phyloP scores from a whole-genome alignment of 2,113 vertebrate species.

The Lynx canadensis region DNA sequence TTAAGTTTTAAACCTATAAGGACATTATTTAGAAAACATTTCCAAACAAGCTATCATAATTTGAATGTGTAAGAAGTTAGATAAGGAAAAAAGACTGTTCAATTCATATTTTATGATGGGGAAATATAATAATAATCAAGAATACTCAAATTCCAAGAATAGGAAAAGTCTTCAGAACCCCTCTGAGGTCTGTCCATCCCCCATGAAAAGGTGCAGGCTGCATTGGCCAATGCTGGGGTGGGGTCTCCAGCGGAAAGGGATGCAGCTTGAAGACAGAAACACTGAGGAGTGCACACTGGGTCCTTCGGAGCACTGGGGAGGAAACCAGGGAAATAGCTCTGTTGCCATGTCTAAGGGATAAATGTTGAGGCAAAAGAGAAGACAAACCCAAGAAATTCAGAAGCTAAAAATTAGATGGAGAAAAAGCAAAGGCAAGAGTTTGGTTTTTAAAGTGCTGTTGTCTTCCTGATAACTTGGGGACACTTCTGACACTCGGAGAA shows the following conservation, averaged over 20 bases:
- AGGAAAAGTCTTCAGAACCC: not conserved
- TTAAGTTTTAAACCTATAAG: not conserved
- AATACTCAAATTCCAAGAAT: not conserved
- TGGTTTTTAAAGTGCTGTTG: not conserved
- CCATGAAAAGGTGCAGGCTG: not conserved
- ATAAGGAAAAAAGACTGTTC: not conserved
- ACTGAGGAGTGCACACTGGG: not conserved
- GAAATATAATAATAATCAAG: constrained; percentile 3
- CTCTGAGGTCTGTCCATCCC: not conserved
- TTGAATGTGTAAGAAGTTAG: not conserved
- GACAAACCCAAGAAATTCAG: not conserved
- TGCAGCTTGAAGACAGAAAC: not conserved
- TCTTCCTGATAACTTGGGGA: not conserved
- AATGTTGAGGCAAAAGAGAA: not conserved
- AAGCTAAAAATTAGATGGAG: not conserved
- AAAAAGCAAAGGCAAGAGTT: not conserved
- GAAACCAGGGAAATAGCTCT: not conserved
- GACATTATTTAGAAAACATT: not conserved
- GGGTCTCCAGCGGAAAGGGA: not conserved
- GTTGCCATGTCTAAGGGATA: not conserved
- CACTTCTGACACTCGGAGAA: not conserved
- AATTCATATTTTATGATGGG: not conserved
- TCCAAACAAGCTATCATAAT: not conserved
- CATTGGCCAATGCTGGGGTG: accelerated
- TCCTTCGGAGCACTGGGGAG: not conserved